phyloP scores from a whole-genome alignment of 2,888 invertebrate genomes.

The Hyppa rectilinea region DNA sequence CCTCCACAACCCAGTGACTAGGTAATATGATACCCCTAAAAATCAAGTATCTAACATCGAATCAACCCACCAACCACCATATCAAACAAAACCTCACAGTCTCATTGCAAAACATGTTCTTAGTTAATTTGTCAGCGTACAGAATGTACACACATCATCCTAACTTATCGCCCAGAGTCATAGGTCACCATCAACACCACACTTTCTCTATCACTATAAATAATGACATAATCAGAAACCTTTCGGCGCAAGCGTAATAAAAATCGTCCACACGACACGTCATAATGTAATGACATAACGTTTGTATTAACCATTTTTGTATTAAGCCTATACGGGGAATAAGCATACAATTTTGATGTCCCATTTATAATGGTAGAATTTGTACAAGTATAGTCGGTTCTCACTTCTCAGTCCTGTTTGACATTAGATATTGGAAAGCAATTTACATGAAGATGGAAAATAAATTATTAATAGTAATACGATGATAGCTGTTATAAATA shows the following conservation, averaged over 20 bases:
- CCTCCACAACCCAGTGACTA: no score
- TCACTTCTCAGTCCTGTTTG: constrained; percentile 54
- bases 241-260: constrained; percentile 59
- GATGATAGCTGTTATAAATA: constrained; percentile 53
- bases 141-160: constrained; percentile 43
- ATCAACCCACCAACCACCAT: background rate
- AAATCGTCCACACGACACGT: constrained; percentile 58
- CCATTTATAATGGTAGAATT: constrained; percentile 21
- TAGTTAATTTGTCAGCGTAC: constrained; percentile 51
- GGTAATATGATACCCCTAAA: no score
- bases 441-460: constrained; percentile 62
- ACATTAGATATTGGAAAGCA: constrained; percentile 58
- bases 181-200: constrained; percentile 55
- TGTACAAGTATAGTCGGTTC: constrained; percentile 3
- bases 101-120: constrained; percentile 42
- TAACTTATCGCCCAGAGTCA: constrained; percentile 53
- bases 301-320: constrained; percentile 55
- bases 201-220: constrained; percentile 64
- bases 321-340: constrained; percentile 24
- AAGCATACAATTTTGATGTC: constrained; percentile 40
- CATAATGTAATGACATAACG: constrained; percentile 59
- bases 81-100: constrained; percentile 27
- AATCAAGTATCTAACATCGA: background rate
- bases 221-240: constrained; percentile 65
- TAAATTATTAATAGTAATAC: constrained; percentile 60